A percentile compares a stretch with the other conserved stretches of the same genome.
These are phyloP conservation scores for Alosa sapidissima DNA, from an alignment of 2,797 vertebrate genomes.

Conservation along the genomic window DNA sequence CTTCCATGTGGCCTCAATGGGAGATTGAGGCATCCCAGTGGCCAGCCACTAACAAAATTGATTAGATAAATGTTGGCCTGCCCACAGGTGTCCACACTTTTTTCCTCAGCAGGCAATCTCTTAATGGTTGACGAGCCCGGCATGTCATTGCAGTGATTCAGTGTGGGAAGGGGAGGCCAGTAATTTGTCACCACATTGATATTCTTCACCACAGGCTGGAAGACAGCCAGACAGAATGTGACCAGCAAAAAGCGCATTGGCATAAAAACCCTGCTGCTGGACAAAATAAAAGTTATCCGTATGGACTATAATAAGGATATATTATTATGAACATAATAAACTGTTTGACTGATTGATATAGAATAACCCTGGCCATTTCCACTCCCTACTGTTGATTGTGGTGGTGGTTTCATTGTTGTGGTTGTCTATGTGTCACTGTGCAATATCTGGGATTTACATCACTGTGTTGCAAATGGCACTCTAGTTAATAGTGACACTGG, in stretches of 20 bases:
- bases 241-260: background rate
- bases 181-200: slow-evolving; percentile 30
- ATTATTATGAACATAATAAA: background rate
- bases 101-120: slow-evolving; percentile 45
- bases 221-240: slow-evolving; percentile 4
- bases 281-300: background rate
- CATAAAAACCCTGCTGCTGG: background rate
- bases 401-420: too few species aligned
- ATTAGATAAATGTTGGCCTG: slow-evolving; percentile 64
- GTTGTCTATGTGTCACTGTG: background rate
- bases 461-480: background rate
- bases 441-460: background rate
- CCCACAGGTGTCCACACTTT: slow-evolving; percentile 60
- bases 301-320: background rate
- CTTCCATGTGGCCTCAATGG: slow-evolving; percentile 60
- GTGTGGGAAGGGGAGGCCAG: slow-evolving; percentile 38
- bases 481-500: background rate
- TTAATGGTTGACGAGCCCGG: slow-evolving; percentile 45
- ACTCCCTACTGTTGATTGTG: too few species aligned
- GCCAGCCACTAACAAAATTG: slow-evolving; percentile 67
- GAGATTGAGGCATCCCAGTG: slow-evolving; percentile 49
- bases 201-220: background rate
- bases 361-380: too few species aligned
- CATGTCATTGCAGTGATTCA: slow-evolving; percentile 33
- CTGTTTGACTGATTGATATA: too few species aligned